A percentile compares a stretch with the other conserved stretches of the same genome.
These are phyloP conservation scores for Alethe diademata DNA, from an alignment of 2,113 vertebrate genomes.

Conservation along the genomic window DNA sequence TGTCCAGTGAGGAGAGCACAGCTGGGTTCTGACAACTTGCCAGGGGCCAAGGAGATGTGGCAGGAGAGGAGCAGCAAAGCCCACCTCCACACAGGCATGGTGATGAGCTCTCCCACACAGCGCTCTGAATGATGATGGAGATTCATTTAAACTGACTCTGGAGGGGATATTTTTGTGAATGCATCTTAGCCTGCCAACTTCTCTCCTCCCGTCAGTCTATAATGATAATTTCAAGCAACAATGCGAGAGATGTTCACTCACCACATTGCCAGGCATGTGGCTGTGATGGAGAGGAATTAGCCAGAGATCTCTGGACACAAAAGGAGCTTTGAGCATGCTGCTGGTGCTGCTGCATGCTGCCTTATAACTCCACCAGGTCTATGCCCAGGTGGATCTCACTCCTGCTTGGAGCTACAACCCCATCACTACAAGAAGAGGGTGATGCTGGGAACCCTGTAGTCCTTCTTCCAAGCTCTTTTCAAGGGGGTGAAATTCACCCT, in stretches of 20 bases:
- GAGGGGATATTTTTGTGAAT: background rate
- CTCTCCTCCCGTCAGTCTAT: background rate
- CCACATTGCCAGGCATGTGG: background rate
- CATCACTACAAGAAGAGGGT: background rate
- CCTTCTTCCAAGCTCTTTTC: background rate
- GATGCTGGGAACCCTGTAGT: background rate
- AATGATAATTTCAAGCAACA: constrained; percentile 42
- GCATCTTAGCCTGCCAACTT: constrained; percentile 10
- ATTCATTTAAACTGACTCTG: constrained; percentile 44
- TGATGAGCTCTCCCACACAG: background rate
- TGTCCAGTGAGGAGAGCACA: background rate
- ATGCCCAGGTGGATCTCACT: background rate
- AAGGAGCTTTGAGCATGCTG: background rate
- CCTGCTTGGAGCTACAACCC: background rate
- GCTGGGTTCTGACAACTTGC: background rate
- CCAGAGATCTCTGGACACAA: background rate
- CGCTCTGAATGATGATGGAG: background rate
- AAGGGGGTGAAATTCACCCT: background rate
- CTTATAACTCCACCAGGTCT: background rate
- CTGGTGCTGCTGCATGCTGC: background rate
- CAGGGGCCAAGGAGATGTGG: background rate
- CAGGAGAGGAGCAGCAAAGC: background rate
- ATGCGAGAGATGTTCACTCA: background rate
- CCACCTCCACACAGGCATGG: background rate
- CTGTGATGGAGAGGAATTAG: background rate